Base-by-base conservation (phyloP, 2,888 invertebrate species). In the Petrolisthes cinctipes region DNA sequence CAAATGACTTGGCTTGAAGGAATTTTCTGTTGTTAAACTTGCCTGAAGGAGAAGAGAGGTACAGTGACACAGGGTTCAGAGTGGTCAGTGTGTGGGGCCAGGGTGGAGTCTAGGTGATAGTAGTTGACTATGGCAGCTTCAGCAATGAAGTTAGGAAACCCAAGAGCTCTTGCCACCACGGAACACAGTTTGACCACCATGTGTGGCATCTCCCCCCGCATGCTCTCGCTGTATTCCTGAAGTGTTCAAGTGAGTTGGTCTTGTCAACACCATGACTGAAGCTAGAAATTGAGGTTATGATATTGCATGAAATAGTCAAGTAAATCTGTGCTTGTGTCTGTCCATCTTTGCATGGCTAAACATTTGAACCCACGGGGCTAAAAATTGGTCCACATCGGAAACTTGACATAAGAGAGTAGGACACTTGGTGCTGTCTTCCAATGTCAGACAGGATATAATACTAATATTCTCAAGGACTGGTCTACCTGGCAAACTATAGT, bases 101-200 rank as follows among this genome's bases (percentile, higher is more conserved):
- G 93, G 3, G 97, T 97, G 0, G 98, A 97, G 92, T 97, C 97
- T 94, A 97, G 95, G 91, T 97, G 96, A 92, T 99, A 99, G 93
- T 96, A 99, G 93, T 99, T 99, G 0, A 99, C 95, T 91, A 99
- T 99, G 0, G 97, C 98, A 20, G 99, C 99, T 94, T 99, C 96
- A 0, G 98, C 96, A 86, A 93, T 93, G 92, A 96, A 97, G 82
- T 94, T 92, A 14, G 82, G n/a, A 83, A 53, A 57, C 75, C 86
- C 95, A 51, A 96, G 92, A 51, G 93, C 93, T 66, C 92, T 91
- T 0, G 96, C 95, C 85, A 98, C 93, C 86, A 95, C 94, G 92
- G 94, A 93, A 81, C 95, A 95, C 88, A 98, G 92, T 54, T 93
- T 93, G 2, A 93, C 93, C 85, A 98, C 93, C 91, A 98, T 97